phyloP scores from a whole-genome alignment of 2,888 invertebrate genomes.

The Ochlodes sylvanus region DNA sequence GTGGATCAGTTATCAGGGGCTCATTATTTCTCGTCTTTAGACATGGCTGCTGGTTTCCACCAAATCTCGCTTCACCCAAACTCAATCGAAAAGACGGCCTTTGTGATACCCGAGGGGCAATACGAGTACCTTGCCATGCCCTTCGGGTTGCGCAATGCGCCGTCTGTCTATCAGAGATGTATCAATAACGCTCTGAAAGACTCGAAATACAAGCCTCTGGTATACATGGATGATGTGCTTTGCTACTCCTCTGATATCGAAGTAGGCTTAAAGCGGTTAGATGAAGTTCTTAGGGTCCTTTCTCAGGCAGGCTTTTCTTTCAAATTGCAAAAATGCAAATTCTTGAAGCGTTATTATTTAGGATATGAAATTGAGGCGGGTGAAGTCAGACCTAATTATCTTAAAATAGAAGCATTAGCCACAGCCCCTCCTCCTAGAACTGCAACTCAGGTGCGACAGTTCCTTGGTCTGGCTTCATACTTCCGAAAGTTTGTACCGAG shows the following conservation, averaged over 20 bases:
- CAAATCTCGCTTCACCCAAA: background rate
- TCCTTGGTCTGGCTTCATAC: background rate
- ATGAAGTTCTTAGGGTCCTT: background rate
- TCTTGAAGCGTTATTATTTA: background rate
- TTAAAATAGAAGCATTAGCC: background rate
- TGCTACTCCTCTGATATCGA: background rate
- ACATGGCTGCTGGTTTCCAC: slow-evolving; percentile 1
- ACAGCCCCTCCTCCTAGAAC: background rate
- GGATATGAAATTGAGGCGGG: background rate
- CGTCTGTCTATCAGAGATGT: background rate
- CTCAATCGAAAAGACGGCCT: background rate
- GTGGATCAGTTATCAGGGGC: background rate
- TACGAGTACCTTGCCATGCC: background rate
- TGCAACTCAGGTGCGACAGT: background rate
- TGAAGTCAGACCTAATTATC: background rate
- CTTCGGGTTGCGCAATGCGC: background rate
- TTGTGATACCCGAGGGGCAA: background rate
- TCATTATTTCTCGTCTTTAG: background rate
- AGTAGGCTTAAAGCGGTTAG: background rate
- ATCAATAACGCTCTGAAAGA: background rate
- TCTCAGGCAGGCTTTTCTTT: background rate
- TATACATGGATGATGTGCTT: slow-evolving; percentile 7
- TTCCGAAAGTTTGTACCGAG: background rate
- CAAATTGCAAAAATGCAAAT: background rate
- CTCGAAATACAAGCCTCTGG: slow-evolving; percentile 27